Conservation (phyloP, 2,888 invertebrate species). For the Dendrolimus houi region DNA sequence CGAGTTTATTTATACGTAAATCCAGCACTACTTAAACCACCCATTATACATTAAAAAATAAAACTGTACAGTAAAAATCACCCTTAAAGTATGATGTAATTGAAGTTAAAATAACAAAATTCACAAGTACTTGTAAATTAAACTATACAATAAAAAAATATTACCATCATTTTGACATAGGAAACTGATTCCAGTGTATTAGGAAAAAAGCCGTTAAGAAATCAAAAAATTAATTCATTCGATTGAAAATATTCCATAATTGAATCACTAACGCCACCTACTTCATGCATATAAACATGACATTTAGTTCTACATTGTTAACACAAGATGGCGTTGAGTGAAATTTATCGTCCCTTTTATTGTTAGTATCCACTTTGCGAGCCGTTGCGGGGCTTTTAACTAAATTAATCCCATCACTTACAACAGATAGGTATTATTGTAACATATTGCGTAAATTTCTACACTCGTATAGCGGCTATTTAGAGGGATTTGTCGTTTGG, state of each 20-base stretch:
- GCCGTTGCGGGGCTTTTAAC: constrained; percentile 56
- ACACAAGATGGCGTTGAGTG: constrained; percentile 45
- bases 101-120: too few relatives aligned
- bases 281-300: constrained; percentile 61
- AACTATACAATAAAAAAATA: too few relatives aligned
- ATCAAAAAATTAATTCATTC: too few relatives aligned
- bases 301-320: constrained; percentile 20
- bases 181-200: too few relatives aligned
- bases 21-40: too few relatives aligned
- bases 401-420: constrained; percentile 57
- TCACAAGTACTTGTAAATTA: too few relatives aligned
- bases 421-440: constrained; percentile 11
- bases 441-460: constrained; percentile 7
- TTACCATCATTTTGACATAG: too few relatives aligned
- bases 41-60: too few relatives aligned
- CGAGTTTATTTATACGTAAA: too few relatives aligned
- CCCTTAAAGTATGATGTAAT: too few relatives aligned
- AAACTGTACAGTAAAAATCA: too few relatives aligned
- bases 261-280: constrained; percentile 66
- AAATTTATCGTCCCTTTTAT: constrained; percentile 54
- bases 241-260: constrained; percentile 33
- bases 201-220: too few relatives aligned
- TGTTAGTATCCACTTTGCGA: constrained; percentile 49
- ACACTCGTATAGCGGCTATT: neutral
- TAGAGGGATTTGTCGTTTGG: neutral